Evolutionary conservation across 1,140 invertebrate genomes (phyloP).

Genomic region (Pectinophora gossypiella): DNA sequence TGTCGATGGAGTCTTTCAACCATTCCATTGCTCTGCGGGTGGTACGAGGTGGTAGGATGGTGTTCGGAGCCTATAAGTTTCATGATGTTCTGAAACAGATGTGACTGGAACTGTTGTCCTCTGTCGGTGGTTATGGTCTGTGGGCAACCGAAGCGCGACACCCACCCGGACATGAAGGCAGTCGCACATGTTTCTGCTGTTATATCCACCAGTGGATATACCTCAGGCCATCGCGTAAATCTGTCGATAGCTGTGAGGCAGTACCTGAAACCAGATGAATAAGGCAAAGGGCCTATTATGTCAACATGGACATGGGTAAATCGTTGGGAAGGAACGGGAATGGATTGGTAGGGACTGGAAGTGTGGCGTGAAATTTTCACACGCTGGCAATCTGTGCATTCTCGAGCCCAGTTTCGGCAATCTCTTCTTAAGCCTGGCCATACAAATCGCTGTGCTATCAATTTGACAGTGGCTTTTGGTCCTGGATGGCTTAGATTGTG

Average conservation of each 20-base stretch:
- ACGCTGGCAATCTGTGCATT: not conserved
- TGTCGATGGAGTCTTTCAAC: conserved; percentile 51
- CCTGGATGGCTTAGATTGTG: not conserved
- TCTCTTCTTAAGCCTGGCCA: not conserved
- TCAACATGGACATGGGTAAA: not conserved
- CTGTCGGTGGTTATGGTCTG: conserved; percentile 1
- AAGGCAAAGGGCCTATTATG: not conserved
- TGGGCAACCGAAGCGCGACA: conserved; percentile 8
- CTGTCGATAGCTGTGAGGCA: not conserved
- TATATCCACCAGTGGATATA: not conserved
- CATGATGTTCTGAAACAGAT: not conserved
- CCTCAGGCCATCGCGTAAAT: not conserved
- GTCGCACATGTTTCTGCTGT: not conserved
- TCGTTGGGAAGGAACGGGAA: not conserved
- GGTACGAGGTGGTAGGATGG: conserved; percentile 44
- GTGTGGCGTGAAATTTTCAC: not conserved
- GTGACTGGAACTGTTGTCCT: conserved; percentile 5
- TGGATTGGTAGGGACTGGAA: not conserved
- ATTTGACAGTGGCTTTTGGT: not conserved
- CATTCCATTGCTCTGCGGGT: conserved; percentile 50
- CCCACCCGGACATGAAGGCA: not conserved
- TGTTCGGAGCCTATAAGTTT: conserved; percentile 13
- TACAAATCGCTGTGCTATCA: not conserved
- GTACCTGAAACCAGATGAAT: not conserved
- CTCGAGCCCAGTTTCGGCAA: not conserved